Conservation (phyloP, 2,113 vertebrate genomes). For the Sylvia atricapilla region DNA sequence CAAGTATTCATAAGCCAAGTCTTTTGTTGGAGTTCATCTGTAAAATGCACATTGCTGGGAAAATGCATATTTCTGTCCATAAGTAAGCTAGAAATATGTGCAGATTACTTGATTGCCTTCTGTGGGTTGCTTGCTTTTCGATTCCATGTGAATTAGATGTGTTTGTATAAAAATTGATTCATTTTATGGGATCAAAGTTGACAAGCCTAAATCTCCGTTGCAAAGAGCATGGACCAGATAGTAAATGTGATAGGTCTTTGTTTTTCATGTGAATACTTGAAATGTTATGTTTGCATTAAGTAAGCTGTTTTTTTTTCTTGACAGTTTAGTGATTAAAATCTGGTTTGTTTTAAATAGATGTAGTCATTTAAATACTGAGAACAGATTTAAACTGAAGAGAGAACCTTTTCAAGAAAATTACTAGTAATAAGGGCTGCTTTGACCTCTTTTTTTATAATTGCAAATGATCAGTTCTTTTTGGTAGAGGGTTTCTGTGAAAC, state of each 20-base stretch:
- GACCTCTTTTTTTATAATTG: neutral
- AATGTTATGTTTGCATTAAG: neutral
- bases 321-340: constrained; percentile 9
- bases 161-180: neutral
- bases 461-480: neutral
- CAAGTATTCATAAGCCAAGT: neutral
- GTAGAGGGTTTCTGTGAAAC: neutral
- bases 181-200: neutral
- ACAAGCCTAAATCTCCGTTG: neutral
- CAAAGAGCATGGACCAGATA: neutral
- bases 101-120: neutral
- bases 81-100: neutral
- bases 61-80: neutral
- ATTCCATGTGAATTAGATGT: neutral
- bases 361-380: constrained; percentile 14
- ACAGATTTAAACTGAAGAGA: neutral
- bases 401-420: constrained; percentile 7
- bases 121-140: neutral
- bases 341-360: constrained; percentile 10
- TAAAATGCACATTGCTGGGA: neutral
- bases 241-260: constrained; percentile 10
- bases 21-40: neutral
- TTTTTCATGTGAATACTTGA: constrained; percentile 39
- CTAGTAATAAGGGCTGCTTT: neutral
- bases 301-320: neutral